Evolutionary conservation across 2,888 invertebrate species (phyloP), one percentile per base, ranked within the genome.

Genomic region (Cremastinae sp.): DNA sequence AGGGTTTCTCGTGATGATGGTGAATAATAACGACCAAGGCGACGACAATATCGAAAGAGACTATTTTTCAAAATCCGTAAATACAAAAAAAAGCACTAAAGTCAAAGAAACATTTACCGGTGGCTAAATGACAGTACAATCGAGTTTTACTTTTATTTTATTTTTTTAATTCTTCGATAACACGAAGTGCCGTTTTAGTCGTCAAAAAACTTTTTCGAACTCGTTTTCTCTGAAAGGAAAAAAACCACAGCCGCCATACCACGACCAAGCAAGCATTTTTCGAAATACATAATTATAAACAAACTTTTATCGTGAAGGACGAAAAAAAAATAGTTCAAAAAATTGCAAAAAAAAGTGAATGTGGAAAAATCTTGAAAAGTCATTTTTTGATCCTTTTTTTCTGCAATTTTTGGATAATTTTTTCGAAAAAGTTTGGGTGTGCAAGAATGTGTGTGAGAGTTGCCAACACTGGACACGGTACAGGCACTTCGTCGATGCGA

Each of bases 201-300:
- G 16, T 20, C 41, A 12, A 47, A 47, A 56, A 62, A 51, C 45
- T n/a, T n/a, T n/a, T n/a, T 62, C 47, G 43, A 69, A 64, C 49
- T 10, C 20, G 49, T 39, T 51, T 39, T 64, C 16, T 56, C 18
- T 10, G 3, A 20, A 56, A 56, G 14, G 14, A 20, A 14, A 16
- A 59, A 64, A 66, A 82, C 84, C 84, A 84, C 81, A 85, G 83
- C 86, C 86, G 86, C 87, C 83, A 86, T 84, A 87, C 88, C 88
- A 89, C 86, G 87, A 89, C 89, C 89, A 89, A 89, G 89, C 89
- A 76, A 76, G 75, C 83, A 86, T 84, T 75, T 58, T 65, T 22
- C 37, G 16, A 41, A 22, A 49, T 7, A 16, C 20, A 28, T 28
- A n/a, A 56, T 41, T 43, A 64, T 22, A 43, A 45, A 68, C 49